phyloP scores from a whole-genome alignment of 2,797 vertebrate genomes.

The Mycteria americana region DNA sequence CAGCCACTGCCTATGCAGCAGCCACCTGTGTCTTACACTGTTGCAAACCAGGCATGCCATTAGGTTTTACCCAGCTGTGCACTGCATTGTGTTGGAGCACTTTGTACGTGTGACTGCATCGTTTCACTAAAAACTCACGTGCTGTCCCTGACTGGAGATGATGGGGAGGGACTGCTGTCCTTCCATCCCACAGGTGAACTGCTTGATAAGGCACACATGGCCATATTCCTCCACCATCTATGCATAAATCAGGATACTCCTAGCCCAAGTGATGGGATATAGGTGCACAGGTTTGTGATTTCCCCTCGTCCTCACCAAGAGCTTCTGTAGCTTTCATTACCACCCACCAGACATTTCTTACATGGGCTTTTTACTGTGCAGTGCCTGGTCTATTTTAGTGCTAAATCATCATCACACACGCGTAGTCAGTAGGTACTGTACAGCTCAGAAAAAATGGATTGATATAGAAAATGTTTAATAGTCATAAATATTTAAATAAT shows the following conservation, averaged over 20 bases:
- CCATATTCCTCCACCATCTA: not conserved
- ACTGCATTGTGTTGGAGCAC: not conserved
- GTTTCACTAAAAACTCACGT: accelerated
- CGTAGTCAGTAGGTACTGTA: not conserved
- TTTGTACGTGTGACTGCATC: not conserved
- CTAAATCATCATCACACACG: not conserved
- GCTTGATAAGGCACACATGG: not conserved
- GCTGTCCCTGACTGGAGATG: not conserved
- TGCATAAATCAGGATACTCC: not conserved
- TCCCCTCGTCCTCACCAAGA: not conserved
- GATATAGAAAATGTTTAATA: not conserved
- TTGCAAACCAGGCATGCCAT: not conserved
- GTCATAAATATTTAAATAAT: not conserved
- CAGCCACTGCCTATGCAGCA: not conserved
- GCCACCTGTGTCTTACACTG: not conserved
- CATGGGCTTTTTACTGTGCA: not conserved
- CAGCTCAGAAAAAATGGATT: not conserved
- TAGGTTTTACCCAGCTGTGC: not conserved
- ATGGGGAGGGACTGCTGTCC: not conserved
- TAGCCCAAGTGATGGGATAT: not conserved
- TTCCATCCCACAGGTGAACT: not conserved
- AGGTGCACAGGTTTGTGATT: not conserved
- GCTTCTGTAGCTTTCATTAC: not conserved
- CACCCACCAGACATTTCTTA: not conserved
- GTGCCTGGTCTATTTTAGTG: not conserved